These are phyloP conservation scores for Aphelocoma coerulescens DNA, from an alignment of 2,113 vertebrate species.

Conservation along the genomic window DNA sequence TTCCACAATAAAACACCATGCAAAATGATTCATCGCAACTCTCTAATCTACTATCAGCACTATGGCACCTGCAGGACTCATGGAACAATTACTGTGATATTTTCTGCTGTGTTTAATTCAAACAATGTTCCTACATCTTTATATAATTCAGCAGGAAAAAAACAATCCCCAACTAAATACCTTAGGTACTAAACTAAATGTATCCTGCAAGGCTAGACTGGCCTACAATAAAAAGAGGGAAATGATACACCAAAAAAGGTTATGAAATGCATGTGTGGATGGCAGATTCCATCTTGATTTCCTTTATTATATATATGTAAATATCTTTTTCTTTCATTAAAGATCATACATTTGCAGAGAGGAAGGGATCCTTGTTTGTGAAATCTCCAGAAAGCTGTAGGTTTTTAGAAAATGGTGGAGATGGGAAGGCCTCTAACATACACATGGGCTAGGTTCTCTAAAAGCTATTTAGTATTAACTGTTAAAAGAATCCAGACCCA, in stretches of 20 bases:
- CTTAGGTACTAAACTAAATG: neutral
- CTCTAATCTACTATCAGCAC: neutral
- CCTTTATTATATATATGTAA: neutral
- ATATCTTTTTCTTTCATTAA: neutral
- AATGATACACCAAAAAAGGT: neutral
- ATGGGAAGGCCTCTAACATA: neutral
- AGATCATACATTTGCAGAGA: neutral
- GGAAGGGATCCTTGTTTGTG: neutral
- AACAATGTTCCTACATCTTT: neutral
- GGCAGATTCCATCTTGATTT: neutral
- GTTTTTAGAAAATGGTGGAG: neutral
- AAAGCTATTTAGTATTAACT: neutral
- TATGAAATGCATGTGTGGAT: neutral
- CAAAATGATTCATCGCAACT: neutral
- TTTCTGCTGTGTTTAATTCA: neutral
- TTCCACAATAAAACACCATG: neutral
- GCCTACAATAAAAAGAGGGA: neutral
- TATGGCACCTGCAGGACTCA: neutral
- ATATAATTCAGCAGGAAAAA: neutral
- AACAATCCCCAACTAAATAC: neutral
- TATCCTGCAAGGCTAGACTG: neutral
- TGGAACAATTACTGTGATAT: neutral
- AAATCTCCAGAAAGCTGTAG: neutral
- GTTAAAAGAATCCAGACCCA: neutral
- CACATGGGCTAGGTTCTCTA: neutral